Base-by-base conservation (phyloP, 23 tunicate species). In the Pegea sp. region DNA sequence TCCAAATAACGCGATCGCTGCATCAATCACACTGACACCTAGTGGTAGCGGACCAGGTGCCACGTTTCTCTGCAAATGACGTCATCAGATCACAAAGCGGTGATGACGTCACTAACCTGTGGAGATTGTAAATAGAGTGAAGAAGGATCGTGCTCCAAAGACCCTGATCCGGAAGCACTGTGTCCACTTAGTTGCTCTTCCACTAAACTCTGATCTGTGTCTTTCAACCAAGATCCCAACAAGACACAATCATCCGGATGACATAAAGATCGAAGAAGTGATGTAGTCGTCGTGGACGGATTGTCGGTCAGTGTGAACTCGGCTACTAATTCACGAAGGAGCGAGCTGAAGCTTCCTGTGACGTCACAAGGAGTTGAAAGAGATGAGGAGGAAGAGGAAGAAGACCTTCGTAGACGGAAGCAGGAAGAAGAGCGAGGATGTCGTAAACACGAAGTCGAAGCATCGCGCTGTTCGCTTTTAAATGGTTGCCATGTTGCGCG, bases 21-120 rank as follows among this genome's bases (percentile, higher is more conserved):
- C 81, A 54, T 89, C 90, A 29, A 89, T 71, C 4, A 89, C 90
- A 53, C 89, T 77, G 49, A 76, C 79, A 34, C 89, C 90, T 0
- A 89, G 81, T 8, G 98, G 98, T 7, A 89, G 59, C 19, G 98
- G 91, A 0, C 95, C 95, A 7, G 95, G 95, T 28, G 79, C 75
- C 29, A 38, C 56, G 33, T 84, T 73, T 13, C 57, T 62, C 95
- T 84, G 70, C 5, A 57, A 44, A 54, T 13, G 0, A 24, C 0
- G 21, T 53, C 32, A 1, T 0, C 13, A 50, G 13, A 46, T 19
- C 0, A 0, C 11, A 38, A 11, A 38, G 16, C 11, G 46, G 46
- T 38, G 13, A 11, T 38, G 16, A 11, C 16, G 46, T 38, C 16
- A 52, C 67, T 18, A 29, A 84, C 95, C 76, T 56, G 70, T 3